phyloP scores from a whole-genome alignment of 2,888 invertebrate genomes.

The Scelioninae gen. 2 region DNA sequence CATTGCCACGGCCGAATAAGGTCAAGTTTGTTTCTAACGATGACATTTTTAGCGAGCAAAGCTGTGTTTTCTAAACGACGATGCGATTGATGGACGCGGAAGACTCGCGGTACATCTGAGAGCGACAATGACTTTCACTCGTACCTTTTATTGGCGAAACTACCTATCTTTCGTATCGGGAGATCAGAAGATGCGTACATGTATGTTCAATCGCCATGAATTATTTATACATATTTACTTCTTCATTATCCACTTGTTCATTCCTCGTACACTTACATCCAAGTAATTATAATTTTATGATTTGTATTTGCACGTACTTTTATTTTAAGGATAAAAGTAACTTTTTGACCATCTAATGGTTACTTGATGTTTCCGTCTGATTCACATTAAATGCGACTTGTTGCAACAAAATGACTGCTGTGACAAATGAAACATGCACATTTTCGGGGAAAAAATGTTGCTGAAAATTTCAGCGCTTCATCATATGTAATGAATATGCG shows the following conservation, averaged over 20 bases:
- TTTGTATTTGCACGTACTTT: too few species aligned
- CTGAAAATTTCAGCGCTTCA: slow-evolving; percentile 33
- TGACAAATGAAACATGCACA: neutral
- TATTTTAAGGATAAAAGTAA: neutral
- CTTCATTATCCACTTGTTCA: slow-evolving; percentile 57
- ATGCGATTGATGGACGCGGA: slow-evolving; percentile 56
- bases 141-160: slow-evolving; percentile 58
- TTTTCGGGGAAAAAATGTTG: neutral
- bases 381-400: neutral
- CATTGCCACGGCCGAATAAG: slow-evolving; percentile 34
- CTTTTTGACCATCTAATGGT: too few species aligned
- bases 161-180: slow-evolving; percentile 39
- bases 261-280: slow-evolving; percentile 36
- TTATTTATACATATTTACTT: slow-evolving; percentile 58
- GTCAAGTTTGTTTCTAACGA: slow-evolving; percentile 46
- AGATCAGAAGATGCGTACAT: slow-evolving; percentile 50
- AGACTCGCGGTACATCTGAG: slow-evolving; percentile 48
- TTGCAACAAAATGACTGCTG: neutral
- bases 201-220: slow-evolving; percentile 43
- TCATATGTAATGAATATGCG: slow-evolving; percentile 50
- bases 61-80: slow-evolving; percentile 47
- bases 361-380: neutral
- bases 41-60: slow-evolving; percentile 29
- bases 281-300: slow-evolving; percentile 27
- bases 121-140: slow-evolving; percentile 62